Conservation (phyloP, 2,888 invertebrate genomes). For the Sipha maydis region DNA sequence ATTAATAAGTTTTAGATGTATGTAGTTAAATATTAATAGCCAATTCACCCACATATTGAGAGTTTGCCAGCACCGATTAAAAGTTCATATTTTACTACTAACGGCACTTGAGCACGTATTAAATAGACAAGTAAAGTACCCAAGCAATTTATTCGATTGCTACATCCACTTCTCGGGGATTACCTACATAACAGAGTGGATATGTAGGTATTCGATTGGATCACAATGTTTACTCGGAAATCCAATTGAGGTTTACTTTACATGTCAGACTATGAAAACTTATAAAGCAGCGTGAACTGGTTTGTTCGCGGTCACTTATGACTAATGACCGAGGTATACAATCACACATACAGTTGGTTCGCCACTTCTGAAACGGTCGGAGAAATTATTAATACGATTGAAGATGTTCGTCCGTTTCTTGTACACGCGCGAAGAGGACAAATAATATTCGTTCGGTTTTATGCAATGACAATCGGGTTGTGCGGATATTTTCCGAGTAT, state of each 20-base stretch:
- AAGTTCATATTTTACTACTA: too few relatives aligned
- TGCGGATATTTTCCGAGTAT: background rate
- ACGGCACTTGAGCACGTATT: too few relatives aligned
- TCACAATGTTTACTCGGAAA: background rate
- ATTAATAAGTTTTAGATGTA: too few relatives aligned
- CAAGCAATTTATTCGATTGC: too few relatives aligned
- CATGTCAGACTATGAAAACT: background rate
- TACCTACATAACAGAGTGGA: background rate
- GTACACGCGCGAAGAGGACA: background rate
- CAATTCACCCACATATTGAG: too few relatives aligned
- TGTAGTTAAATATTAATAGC: too few relatives aligned
- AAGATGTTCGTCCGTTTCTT: background rate
- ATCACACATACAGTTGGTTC: background rate
- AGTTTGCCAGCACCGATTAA: too few relatives aligned
- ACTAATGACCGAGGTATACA: background rate
- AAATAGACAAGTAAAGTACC: too few relatives aligned
- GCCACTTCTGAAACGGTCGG: background rate
- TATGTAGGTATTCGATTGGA: background rate
- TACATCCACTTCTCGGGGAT: background rate
- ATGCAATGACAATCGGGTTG: slow-evolving; percentile 41
- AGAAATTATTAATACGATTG: background rate
- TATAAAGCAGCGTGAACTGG: background rate
- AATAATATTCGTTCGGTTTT: background rate
- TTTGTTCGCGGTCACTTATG: background rate
- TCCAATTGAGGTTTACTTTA: background rate